phyloP scores from a whole-genome alignment of 1,140 invertebrate genomes.

The Polyergus mexicanus region DNA sequence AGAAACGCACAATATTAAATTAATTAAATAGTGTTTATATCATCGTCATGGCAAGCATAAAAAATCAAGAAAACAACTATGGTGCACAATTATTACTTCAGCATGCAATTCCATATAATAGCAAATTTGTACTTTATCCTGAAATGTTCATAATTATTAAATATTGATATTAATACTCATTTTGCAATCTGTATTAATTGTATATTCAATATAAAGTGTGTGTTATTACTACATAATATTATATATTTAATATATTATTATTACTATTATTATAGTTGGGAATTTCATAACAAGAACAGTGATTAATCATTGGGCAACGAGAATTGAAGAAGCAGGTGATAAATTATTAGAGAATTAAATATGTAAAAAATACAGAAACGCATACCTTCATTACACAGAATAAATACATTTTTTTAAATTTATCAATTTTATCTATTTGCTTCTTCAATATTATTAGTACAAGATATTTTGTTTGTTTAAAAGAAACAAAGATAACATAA shows the following conservation, averaged over 20 bases:
- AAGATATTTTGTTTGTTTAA: neutral
- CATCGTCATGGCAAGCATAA: slow-evolving; percentile 15
- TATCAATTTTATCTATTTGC: slow-evolving; percentile 15
- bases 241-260: slow-evolving; percentile 10
- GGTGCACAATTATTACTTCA: slow-evolving; percentile 25
- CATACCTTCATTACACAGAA: neutral
- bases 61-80: slow-evolving; percentile 40
- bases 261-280: neutral
- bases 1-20: slow-evolving; percentile 31
- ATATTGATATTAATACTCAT: slow-evolving; percentile 7
- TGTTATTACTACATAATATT: slow-evolving; percentile 5
- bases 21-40: slow-evolving; percentile 24
- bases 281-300: neutral
- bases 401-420: neutral
- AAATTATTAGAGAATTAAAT: neutral
- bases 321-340: neutral
- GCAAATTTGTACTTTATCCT: slow-evolving; percentile 20
- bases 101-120: slow-evolving; percentile 34
- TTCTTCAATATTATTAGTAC: neutral
- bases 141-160: neutral
- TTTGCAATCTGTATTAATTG: neutral
- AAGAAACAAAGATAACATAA: neutral
- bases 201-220: neutral
- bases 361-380: neutral
- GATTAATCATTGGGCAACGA: neutral